Evolutionary conservation across 2,888 invertebrate species (phyloP).

Genomic region (Eupithecia vulgata): DNA sequence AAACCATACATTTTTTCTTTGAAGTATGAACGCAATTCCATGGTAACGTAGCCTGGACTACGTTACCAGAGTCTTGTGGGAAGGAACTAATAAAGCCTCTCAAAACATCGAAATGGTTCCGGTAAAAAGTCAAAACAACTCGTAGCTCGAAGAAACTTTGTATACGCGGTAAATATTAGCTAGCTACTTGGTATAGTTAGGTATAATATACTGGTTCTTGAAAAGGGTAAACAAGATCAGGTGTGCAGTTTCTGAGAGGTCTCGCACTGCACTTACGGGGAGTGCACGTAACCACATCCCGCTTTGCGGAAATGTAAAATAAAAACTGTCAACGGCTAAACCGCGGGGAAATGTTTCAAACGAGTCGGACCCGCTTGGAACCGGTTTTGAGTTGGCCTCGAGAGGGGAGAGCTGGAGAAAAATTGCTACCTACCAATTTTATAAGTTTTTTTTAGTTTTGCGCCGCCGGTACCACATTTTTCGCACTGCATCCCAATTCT

Average conservation of each 20-base stretch:
- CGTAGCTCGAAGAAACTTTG: slow-evolving; percentile 1
- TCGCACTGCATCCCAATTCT: slow-evolving; percentile 8
- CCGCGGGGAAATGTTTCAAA: slow-evolving; percentile 55
- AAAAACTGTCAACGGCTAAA: slow-evolving; percentile 52
- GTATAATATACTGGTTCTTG: slow-evolving; percentile 32
- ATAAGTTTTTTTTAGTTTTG: slow-evolving; percentile 7
- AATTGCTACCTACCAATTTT: slow-evolving; percentile 45
- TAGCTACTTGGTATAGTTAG: slow-evolving; percentile 8
- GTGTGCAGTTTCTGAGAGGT: slow-evolving; percentile 37
- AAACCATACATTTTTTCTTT: too few species aligned
- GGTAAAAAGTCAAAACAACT: background rate
- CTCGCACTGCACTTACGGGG: slow-evolving; percentile 27
- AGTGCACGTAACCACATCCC: slow-evolving; percentile 28
- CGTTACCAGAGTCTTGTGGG: background rate
- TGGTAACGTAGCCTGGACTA: background rate
- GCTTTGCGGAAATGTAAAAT: slow-evolving; percentile 49
- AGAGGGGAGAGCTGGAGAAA: slow-evolving; percentile 48
- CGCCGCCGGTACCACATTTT: background rate
- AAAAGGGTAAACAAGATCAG: slow-evolving; percentile 43
- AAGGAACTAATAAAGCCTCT: background rate
- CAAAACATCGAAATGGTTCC: background rate
- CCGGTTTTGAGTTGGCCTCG: slow-evolving; percentile 50
- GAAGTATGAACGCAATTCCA: background rate
- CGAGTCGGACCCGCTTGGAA: slow-evolving; percentile 52
- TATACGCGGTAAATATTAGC: slow-evolving; percentile 2